A percentile compares a stretch with the other conserved stretches of the same genome.
phyloP scores from a whole-genome alignment of 37 sponge, comb jelly and placozoan genomes.

The Aphrocallistes beatrix region DNA sequence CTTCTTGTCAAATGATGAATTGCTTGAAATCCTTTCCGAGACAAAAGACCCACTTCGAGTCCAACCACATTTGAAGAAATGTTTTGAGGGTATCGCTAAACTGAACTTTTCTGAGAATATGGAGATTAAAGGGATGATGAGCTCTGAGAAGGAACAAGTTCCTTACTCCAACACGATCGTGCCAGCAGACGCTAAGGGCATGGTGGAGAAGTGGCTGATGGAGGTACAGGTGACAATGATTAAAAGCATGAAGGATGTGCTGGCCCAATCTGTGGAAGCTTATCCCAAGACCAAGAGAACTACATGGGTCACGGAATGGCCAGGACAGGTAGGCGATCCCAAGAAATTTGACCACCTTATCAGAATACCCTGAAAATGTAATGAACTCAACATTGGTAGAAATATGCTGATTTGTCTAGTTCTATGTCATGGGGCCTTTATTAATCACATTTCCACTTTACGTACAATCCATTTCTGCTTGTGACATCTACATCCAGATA shows the following conservation, averaged over 20 bases:
- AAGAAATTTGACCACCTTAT: neutral
- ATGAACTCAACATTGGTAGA: neutral
- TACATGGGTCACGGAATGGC: conserved; percentile 92
- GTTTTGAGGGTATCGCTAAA: conserved; percentile 89
- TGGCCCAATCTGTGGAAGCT: conserved; percentile 49
- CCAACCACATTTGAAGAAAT: conserved; percentile 93
- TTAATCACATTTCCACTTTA: neutral
- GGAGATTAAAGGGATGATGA: conserved; percentile 81
- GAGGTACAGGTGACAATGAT: conserved; percentile 84
- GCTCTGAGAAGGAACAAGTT: conserved; percentile 82
- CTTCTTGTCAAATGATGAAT: conserved; percentile 90
- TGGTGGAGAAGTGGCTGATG: conserved; percentile 99
- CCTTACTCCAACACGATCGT: conserved; percentile 68
- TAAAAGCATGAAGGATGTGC: conserved; percentile 68
- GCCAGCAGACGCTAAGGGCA: conserved; percentile 95
- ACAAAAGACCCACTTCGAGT: conserved; percentile 89
- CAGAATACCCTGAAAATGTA: neutral
- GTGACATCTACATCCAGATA: too few relatives aligned
- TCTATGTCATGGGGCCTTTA: neutral
- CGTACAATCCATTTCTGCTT: neutral
- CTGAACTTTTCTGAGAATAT: conserved; percentile 83
- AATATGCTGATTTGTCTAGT: neutral
- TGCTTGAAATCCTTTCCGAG: conserved; percentile 87
- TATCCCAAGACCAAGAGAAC: conserved; percentile 48
- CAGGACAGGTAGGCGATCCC: conserved; percentile 59